phyloP scores from a whole-genome alignment of 1,140 invertebrate genomes.

The Drosophila nasuta region DNA sequence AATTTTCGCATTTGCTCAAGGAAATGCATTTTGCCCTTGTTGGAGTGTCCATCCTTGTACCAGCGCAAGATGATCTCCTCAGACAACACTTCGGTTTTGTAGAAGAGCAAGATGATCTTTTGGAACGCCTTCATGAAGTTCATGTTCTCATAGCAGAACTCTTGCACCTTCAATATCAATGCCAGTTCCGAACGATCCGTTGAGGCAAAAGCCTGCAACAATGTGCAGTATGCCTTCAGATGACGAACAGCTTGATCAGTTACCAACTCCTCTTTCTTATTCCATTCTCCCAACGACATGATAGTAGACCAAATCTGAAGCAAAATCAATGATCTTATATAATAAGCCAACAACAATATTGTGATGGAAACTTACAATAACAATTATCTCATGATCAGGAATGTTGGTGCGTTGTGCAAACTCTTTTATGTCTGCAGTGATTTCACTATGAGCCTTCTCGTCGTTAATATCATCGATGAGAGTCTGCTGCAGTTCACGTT shows the following conservation, averaged over 20 bases:
- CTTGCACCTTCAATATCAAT: conserved; percentile 95
- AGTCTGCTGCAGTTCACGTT: conserved; percentile 91
- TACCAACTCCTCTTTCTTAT: conserved; percentile 98
- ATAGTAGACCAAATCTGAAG: conserved; percentile 95
- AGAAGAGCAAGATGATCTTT: conserved; percentile 97
- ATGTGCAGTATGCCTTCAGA: conserved; percentile 92
- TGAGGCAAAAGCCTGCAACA: conserved; percentile 94
- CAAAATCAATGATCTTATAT: not conserved
- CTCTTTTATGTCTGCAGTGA: conserved; percentile 93
- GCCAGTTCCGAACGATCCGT: conserved; percentile 94
- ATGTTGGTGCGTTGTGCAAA: conserved; percentile 92
- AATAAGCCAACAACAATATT: not conserved
- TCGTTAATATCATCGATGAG: conserved; percentile 93
- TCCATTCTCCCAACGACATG: conserved; percentile 98
- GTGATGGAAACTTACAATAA: conserved; percentile 87
- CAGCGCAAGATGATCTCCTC: conserved; percentile 97
- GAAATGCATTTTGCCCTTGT: conserved; percentile 98
- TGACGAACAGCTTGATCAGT: conserved; percentile 97
- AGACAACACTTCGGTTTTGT: conserved; percentile 96
- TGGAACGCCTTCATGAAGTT: conserved; percentile 99
- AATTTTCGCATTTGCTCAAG: conserved; percentile 99
- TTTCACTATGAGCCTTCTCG: conserved; percentile 92
- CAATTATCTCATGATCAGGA: conserved; percentile 95
- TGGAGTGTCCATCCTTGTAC: conserved; percentile 96
- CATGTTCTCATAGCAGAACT: conserved; percentile 99